Percentiles rank a stretch among this genome's conserved stretches.
Conservation (phyloP, 2,113 vertebrate species). For the Apodemus speciosus region DNA sequence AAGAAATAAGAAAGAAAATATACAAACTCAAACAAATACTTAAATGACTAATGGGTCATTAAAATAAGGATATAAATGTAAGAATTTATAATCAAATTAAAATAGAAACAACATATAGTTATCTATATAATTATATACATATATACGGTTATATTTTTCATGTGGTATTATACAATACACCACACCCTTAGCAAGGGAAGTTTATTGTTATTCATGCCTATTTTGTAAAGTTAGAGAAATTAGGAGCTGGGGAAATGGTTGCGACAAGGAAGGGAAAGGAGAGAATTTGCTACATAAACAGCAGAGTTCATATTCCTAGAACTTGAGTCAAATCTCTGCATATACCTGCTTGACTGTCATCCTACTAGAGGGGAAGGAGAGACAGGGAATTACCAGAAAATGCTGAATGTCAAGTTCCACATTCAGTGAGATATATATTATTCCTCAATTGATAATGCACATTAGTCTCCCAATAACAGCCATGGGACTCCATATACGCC, state of each 20-base stretch:
- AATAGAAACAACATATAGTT: background rate
- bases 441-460: background rate
- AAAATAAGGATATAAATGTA: background rate
- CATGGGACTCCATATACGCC: background rate
- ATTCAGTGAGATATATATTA: background rate
- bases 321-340: background rate
- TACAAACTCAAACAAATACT: background rate
- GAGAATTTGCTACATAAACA: background rate
- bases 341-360: background rate
- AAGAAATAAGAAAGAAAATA: background rate
- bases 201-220: background rate
- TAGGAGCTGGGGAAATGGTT: background rate
- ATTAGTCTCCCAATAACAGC: background rate
- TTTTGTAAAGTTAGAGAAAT: background rate
- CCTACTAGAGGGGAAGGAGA: background rate
- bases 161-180: no score
- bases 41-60: background rate
- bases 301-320: background rate
- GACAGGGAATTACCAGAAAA: background rate
- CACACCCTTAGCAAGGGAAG: background rate
- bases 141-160: no score
- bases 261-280: background rate
- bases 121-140: background rate
- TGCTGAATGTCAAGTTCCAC: background rate
- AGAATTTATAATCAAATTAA: background rate